phyloP scores from a whole-genome alignment of 1,140 invertebrate species.

The Gonioctena quinquepunctata region DNA sequence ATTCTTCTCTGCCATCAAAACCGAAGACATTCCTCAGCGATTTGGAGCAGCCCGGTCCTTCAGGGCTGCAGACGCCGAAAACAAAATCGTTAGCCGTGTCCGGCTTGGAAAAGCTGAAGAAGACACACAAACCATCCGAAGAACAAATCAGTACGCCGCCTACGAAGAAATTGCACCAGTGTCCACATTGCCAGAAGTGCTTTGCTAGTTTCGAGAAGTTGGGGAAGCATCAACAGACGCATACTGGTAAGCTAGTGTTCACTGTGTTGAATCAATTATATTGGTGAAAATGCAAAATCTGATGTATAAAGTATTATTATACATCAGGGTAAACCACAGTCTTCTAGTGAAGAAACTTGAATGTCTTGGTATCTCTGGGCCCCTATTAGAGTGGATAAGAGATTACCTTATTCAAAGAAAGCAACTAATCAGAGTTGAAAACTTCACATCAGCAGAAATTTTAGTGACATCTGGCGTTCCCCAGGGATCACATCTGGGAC shows the following conservation, averaged over 20 bases:
- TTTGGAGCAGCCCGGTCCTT: constrained; percentile 47
- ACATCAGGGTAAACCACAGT: too few species aligned
- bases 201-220: constrained; percentile 66
- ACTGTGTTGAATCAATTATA: too few species aligned
- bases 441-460: too few species aligned
- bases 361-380: too few species aligned
- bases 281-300: too few species aligned
- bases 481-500: too few species aligned
- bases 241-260: constrained; percentile 63
- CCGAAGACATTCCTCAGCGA: constrained; percentile 36
- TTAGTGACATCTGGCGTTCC: too few species aligned
- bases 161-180: constrained; percentile 54
- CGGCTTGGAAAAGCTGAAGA: constrained; percentile 22
- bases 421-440: too few species aligned
- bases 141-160: constrained; percentile 23
- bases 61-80: constrained; percentile 49
- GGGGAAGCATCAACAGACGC: constrained; percentile 64
- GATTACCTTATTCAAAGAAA: too few species aligned
- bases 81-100: constrained; percentile 23
- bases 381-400: too few species aligned
- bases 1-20: constrained; percentile 26
- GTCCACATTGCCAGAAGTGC: constrained; percentile 62
- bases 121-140: constrained; percentile 25
- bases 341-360: too few species aligned
- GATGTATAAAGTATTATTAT: too few species aligned